Base-by-base conservation (phyloP, 23 tunicate species). In the Halocynthia roretzi region DNA sequence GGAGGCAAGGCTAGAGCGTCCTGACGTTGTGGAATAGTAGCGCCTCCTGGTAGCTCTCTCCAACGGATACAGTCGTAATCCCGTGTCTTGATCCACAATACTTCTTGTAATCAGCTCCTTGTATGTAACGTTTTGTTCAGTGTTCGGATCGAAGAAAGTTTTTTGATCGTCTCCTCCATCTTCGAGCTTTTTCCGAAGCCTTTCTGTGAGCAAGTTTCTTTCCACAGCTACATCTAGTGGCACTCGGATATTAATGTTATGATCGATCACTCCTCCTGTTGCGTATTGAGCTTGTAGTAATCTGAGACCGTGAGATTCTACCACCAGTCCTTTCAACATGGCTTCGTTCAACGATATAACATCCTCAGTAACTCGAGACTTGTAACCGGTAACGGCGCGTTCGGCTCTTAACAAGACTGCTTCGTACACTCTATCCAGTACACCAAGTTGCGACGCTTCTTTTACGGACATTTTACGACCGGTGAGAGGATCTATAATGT, bases 111-210 rank as follows among this genome's bases (percentile, higher is more conserved):
- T 80, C 52, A 96, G 83, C 56, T 96, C 96, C 19, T 73, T 78
- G 72, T 96, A 96, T 2, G 96, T 89, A n/a, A 96, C 85, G 51
- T 86, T 96, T 68, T 96, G 88, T 62, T 96, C 96, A 0, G 96
- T 96, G 83, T 96, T 96, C 51, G 99, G 99, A 66, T 96, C 99
- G 69, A 77, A 85, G 73, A 89, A 96, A 14, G 93, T 86, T 21
- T 61, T 68, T 40, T 61, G 53, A 56, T 83, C 86, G 8, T 31
- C 53, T 62, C 69, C 75, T 6, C 67, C 85, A 52, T 76, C 85
- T 19, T 66, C 61, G 10, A 89, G 88, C 50, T 65, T 75, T 53
- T 80, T 68, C 2, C 80, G 83, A 53, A 80, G 50, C 22, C 54
- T 31, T 51, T 62, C 54, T n/a, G 69, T 80, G 10, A 89, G 77